Evolutionary conservation across 2,888 invertebrate genomes (phyloP), one percentile per base, ranked within the genome.

Genomic region (Xestia ashworthii): DNA sequence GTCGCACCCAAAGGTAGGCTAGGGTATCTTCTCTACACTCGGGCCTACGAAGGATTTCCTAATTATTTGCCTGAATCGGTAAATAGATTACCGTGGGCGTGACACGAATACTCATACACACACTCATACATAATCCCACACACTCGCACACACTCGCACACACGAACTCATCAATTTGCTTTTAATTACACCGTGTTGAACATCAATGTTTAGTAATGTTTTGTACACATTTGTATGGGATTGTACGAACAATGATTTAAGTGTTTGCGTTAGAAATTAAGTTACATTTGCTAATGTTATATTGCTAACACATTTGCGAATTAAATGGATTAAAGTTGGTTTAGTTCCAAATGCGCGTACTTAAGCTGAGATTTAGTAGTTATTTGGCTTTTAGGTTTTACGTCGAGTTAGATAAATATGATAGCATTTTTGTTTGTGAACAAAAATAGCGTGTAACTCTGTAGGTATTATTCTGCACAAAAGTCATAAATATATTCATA

Each of bases 21-120:
- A 48, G 41, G 70, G 78, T 82, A 78, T 67, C 22, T 22, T 16
- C 44, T 48, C 48, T 16, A 38, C 67, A 68, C 78, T 73, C 44
- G 84, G 83, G 84, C 66, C 87, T 87, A 86, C 81, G 85, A 87
- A 78, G 89, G 89, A 87, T 87, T 86, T 75, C 85, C 76, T 89
- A 92, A 91, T 92, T 88, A 92, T 91, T 91, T 88, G 86, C 84
- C 81, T 80, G 89, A 88, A 89, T 90, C 85, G 83, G 89, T 90
- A 89, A 91, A 91, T 88, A 91, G 89, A 89, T 92, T 91, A 89
- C 78, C 53, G 70, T 19, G 73, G 50, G 83, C 89, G 90, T 91
- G 91, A 87, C 81, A 67, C 53, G 90, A 87, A 89, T 86, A 76
- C 71, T 60, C 58, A 65, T 41, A 70, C 62, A 38, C 32, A 68